Percentiles rank a stretch among this genome's conserved stretches.
Conservation (phyloP, 2,797 vertebrate species). For the Cryptoblepharus egeriae region DNA sequence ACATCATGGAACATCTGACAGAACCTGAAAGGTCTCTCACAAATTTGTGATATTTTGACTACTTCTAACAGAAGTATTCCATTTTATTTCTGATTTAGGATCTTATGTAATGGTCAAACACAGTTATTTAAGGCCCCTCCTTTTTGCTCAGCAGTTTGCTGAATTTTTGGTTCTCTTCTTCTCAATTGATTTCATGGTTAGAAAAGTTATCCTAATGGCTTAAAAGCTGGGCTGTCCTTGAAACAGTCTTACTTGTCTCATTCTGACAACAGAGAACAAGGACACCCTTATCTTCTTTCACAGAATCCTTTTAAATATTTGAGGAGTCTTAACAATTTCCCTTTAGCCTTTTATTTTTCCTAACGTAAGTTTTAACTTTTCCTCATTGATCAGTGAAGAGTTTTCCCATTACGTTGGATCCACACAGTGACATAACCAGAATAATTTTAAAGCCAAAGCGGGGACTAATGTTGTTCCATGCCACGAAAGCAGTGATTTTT, state of each 20-base stretch:
- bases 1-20: no score
- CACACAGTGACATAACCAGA: neutral
- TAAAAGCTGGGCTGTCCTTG: neutral
- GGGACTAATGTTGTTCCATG: neutral
- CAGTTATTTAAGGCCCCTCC: no score
- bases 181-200: neutral
- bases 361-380: neutral
- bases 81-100: no score
- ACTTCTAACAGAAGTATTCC: no score
- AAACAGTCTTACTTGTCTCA: neutral
- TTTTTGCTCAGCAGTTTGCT: neutral
- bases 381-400: neutral
- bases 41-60: no score
- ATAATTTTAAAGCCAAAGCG: neutral
- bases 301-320: slow-evolving; percentile 5
- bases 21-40: no score
- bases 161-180: neutral
- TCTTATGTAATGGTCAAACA: no score
- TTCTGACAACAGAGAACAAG: neutral
- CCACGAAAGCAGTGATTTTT: no score
- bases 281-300: neutral
- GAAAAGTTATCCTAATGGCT: neutral
- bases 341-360: neutral
- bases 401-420: neutral
- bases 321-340: neutral